A percentile compares a stretch with the other conserved stretches of the same genome.
Evolutionary conservation across 2,888 invertebrate species (phyloP).

Genomic region (Cataglyphis rosenhaueri): DNA sequence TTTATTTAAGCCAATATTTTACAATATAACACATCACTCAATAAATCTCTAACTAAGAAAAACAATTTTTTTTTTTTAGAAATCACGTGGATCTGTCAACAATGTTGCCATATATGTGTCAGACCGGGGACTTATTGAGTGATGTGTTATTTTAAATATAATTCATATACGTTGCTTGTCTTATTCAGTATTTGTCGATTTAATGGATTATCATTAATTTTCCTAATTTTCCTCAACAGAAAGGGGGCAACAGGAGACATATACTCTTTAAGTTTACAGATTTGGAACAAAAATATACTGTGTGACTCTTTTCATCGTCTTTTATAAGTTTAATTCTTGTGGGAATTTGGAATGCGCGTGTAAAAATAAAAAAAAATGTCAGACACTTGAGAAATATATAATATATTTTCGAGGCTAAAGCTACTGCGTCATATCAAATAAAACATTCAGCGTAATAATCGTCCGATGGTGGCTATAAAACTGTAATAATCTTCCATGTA

Average conservation of each 20-base stretch:
- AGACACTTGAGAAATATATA: neutral
- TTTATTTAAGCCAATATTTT: neutral
- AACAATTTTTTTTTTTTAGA: too few relatives aligned
- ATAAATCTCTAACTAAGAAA: too few relatives aligned
- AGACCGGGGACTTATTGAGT: too few relatives aligned
- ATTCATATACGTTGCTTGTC: neutral
- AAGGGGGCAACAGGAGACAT: neutral
- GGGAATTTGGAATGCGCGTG: neutral
- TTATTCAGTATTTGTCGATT: neutral
- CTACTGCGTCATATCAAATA: conserved; percentile 11
- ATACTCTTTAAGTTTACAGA: neutral
- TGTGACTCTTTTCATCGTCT: neutral
- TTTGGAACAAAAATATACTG: neutral
- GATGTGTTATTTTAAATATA: too few relatives aligned
- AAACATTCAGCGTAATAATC: conserved; percentile 29
- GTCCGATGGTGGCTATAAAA: conserved; percentile 27
- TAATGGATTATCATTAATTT: neutral
- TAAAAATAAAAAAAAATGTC: neutral
- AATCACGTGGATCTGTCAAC: too few relatives aligned
- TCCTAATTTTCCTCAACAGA: too few relatives aligned
- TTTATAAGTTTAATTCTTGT: neutral
- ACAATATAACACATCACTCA: neutral
- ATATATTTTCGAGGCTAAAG: neutral
- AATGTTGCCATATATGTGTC: too few relatives aligned
- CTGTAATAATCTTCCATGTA: conserved; percentile 48